Evolutionary conservation across 2,888 invertebrate species (phyloP).

Genomic region (Osmoderma eremita): DNA sequence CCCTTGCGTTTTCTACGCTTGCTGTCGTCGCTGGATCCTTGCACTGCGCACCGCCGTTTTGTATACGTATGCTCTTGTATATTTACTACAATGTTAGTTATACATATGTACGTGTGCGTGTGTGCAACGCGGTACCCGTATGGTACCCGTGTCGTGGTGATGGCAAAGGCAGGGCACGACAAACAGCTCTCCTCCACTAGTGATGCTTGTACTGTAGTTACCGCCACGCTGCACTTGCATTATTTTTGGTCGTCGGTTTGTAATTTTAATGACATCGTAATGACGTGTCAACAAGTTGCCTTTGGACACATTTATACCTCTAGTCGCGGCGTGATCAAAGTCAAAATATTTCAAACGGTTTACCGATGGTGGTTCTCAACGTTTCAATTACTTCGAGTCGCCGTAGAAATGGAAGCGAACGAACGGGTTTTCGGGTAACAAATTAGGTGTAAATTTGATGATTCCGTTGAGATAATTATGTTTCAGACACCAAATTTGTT

Average conservation of each 20-base stretch:
- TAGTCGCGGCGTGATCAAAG: conserved; percentile 27
- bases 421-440: background rate
- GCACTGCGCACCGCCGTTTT: conserved; percentile 48
- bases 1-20: conserved; percentile 30
- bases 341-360: conserved; percentile 11
- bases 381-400: background rate
- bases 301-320: conserved; percentile 36
- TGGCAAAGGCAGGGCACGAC: background rate
- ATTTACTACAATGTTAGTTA: background rate
- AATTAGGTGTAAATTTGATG: conserved; percentile 4
- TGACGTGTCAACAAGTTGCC: conserved; percentile 36
- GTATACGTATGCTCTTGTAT: conserved; percentile 28
- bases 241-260: conserved; percentile 28
- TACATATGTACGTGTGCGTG: background rate
- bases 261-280: conserved; percentile 37
- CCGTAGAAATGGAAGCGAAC: background rate
- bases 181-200: background rate
- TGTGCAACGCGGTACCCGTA: background rate
- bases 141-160: background rate
- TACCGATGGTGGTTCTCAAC: background rate
- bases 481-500: no score
- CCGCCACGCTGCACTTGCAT: conserved; percentile 3
- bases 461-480: conserved; percentile 3
- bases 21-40: conserved; percentile 41
- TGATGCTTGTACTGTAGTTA: background rate